A percentile compares a stretch with the other conserved stretches of the same genome.
Conservation (phyloP, 2,797 vertebrate species). For the Galagoides demidoff region DNA sequence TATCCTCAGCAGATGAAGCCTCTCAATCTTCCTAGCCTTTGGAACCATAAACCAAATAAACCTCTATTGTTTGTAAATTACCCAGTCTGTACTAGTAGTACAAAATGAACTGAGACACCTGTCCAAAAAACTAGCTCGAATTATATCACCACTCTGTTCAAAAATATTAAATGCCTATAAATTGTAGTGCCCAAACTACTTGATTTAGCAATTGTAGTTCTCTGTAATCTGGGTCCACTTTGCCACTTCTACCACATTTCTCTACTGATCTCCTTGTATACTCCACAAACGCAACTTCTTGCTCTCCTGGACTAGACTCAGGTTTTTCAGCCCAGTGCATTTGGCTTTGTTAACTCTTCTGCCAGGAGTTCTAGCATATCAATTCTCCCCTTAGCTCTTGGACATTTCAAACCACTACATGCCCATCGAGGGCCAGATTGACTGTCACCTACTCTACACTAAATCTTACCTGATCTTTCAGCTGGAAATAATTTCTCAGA, state of each 20-base stretch:
- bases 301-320: neutral
- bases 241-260: neutral
- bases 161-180: neutral
- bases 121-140: neutral
- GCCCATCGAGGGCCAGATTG: neutral
- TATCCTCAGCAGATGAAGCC: neutral
- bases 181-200: neutral
- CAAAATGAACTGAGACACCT: neutral
- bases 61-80: neutral
- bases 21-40: neutral
- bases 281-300: neutral
- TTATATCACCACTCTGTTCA: neutral
- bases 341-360: neutral
- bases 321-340: neutral
- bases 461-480: neutral
- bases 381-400: neutral
- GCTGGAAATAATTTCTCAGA: neutral
- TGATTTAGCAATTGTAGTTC: neutral
- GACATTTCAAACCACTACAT: neutral
- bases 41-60: neutral
- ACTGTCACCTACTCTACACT: neutral
- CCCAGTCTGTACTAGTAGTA: neutral
- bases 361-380: neutral
- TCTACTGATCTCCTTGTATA: too few species aligned
- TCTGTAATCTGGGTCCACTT: neutral